phyloP scores from a whole-genome alignment of 2,113 vertebrate species.

The Melanerpes aurifrons region DNA sequence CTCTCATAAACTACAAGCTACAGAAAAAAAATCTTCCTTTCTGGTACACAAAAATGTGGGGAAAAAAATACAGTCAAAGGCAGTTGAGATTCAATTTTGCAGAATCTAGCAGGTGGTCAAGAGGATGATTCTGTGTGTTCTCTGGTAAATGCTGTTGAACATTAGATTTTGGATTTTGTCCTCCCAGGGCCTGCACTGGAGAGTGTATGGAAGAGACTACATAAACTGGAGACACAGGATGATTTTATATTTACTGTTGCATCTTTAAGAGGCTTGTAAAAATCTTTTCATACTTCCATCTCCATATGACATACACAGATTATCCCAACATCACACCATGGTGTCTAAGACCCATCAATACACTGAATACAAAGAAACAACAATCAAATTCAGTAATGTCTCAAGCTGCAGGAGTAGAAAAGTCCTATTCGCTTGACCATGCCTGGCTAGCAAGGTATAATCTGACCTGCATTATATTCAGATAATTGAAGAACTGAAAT shows the following conservation, averaged over 20 bases:
- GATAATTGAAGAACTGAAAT: not conserved
- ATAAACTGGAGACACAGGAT: not conserved
- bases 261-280: not conserved
- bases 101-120: not conserved
- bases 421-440: not conserved
- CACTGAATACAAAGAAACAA: not conserved
- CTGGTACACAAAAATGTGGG: not conserved
- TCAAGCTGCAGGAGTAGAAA: not conserved
- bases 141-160: not conserved
- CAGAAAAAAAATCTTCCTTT: not conserved
- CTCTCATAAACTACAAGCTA: not conserved
- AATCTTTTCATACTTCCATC: not conserved
- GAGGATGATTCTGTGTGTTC: not conserved
- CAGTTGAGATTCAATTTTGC: not conserved
- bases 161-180: not conserved
- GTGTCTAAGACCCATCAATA: not conserved
- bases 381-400: not conserved
- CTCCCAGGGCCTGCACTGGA: not conserved
- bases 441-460: not conserved
- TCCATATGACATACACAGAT: not conserved
- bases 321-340: not conserved
- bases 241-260: not conserved
- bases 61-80: not conserved
- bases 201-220: not conserved
- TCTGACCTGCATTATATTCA: not conserved